Base-by-base conservation (phyloP, 2,113 vertebrate genomes). In the Anarrhichthys ocellatus region DNA sequence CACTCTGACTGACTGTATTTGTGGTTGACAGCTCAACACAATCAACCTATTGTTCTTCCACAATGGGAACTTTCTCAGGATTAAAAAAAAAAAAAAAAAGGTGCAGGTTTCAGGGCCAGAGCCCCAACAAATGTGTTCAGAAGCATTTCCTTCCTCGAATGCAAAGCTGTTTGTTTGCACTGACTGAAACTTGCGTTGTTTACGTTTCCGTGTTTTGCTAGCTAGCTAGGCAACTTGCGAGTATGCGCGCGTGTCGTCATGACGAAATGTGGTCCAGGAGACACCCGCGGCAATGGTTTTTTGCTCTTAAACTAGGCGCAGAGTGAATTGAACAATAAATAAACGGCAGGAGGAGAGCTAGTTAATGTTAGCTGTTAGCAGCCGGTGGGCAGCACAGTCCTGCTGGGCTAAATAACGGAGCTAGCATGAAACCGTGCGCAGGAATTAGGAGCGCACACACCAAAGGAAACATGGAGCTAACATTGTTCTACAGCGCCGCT, bases 31-130 rank as follows among this genome's bases (percentile, higher is more conserved):
- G 32, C 40, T 32, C 3, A 6, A 64, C 38, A 74, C 75, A 78
- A 64, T 82, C 11, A 3, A 24, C 32, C 64, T 61, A 36, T 86
- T 78, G 78, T 72, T 87, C 76, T n/a, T 50, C 29, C 42, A 50
- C n/a, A 36, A 20, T n/a, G 15, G 62, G 27, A 68, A 62, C 46
- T 10, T 20, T 62, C 56, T 24, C 5, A 48, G 36, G 44, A 46
- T 32, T 58, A 46, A 48, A 73, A 24, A 62, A 58, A 58, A 58
- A 48, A 46, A 48, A 73, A 24, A 62, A 58, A 58, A 58, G 48
- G 36, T 84, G 52, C 24, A 27, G 58, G 15, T 36, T 68, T 68
- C 32, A 32, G 32, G 32, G 32, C 32, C 32, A 32, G 38, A 71
- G 17, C 14, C 62, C 15, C 11, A 29, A 61, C 62, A 56, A 62